Evolutionary conservation across 2,797 vertebrate species (phyloP).

Genomic region (Sebastes ruberrimus): DNA sequence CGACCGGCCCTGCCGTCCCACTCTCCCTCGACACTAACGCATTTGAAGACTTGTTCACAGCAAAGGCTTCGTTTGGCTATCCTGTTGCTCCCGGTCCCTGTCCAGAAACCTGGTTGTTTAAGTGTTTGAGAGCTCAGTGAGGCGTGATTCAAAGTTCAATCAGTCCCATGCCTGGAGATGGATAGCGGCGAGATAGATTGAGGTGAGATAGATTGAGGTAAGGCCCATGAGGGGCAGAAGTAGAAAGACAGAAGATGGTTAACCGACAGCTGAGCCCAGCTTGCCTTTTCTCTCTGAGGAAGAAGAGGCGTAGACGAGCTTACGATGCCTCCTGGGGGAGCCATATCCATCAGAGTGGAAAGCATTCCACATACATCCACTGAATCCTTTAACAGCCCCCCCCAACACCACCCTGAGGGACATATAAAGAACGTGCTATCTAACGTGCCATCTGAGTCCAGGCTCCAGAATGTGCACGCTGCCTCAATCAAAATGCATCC

Average conservation of each 20-base stretch:
- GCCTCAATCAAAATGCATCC: constrained; percentile 36
- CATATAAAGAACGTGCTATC: constrained; percentile 21
- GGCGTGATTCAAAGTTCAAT: constrained; percentile 45
- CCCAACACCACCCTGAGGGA: constrained; percentile 39
- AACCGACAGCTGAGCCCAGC: constrained; percentile 75
- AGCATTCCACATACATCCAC: constrained; percentile 47
- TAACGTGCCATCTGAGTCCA: constrained; percentile 78
- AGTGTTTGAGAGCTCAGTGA: constrained; percentile 56
- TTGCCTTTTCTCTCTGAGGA: constrained; percentile 50
- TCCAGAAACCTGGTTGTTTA: constrained; percentile 60
- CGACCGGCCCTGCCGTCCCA: constrained; percentile 29
- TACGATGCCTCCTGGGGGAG: constrained; percentile 38
- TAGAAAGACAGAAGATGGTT: constrained; percentile 59
- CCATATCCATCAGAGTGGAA: constrained; percentile 71
- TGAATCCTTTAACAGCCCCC: constrained; percentile 15
- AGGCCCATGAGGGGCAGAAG: constrained; percentile 22
- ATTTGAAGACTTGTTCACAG: constrained; percentile 62
- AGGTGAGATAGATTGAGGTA: background rate
- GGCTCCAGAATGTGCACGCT: constrained; percentile 27
- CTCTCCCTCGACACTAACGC: constrained; percentile 32
- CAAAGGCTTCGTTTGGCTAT: constrained; percentile 7
- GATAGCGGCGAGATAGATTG: constrained; percentile 10
- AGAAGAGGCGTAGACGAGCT: constrained; percentile 39
- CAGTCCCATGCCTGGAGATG: constrained; percentile 30
- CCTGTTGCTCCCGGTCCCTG: constrained; percentile 51